Evolutionary conservation across 2,113 vertebrate genomes (phyloP), one percentile per base, ranked within the genome.

Genomic region (Hoplias malabaricus): DNA sequence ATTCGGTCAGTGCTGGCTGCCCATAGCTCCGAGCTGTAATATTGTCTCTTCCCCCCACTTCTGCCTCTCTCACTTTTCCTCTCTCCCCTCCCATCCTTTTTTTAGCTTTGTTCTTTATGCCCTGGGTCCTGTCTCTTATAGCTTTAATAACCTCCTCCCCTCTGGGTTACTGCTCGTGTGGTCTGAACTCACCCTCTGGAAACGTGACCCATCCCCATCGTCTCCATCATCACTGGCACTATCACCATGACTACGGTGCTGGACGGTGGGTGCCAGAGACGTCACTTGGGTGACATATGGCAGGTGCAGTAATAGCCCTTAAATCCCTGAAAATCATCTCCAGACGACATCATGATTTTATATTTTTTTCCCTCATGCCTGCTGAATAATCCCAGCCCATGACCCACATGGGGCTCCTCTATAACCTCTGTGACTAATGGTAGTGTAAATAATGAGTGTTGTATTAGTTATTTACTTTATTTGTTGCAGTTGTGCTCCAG

Each of bases 351-450:
- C 61, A 81, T 86, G 76, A 83, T 88, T 83, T 85, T 16, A 48
- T 84, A n/a, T 86, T 81, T 86, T 77, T 84, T 13, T 21, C 48
- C 16, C n/a, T 16, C 80, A 79, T 84, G 78, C 84, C 83, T 83
- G 80, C 84, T 79, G 56, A 69, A 57, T 88, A 85, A 88, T 82
- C 63, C 31, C 61, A 59, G 54, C 46, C 54, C 14, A 11, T 1
- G 6, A n/a, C 11, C 23, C 25, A 56, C 23, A 25, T 21, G 53
- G 48, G 21, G 36, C 9, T 50, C 46, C 5, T 53, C 48, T 23
- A 23, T 23, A 53, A 53, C 48, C 48, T 53, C 48, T 53, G 23
- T 53, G 7, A 9, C 48, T 21, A 53, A 23, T 10, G 23, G 48
- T 5, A 9, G 48, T 21, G 48, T 10, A 21, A 6, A 7, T 43